Evolutionary conservation across 2,113 vertebrate species (phyloP), one percentile per base, ranked within the genome.

Genomic region (Phalacrocorax carbo): DNA sequence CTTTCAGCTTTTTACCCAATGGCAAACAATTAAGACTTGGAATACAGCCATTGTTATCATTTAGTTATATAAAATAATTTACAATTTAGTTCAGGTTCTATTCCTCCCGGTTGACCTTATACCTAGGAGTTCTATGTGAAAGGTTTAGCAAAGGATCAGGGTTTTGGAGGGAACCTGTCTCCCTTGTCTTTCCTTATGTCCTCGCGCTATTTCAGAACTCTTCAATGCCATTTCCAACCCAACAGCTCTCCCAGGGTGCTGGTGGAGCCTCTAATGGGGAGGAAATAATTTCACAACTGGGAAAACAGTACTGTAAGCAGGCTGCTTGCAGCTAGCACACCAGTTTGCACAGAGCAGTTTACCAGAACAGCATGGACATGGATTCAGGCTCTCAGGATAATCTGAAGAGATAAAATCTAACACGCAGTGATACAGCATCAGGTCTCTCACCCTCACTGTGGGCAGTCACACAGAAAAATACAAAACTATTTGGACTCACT

Each of bases 401-500:
- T 16, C 3, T 58, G 32, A 92, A 77, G 64, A 81, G 38, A 29
- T 8, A 27, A 62, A 86, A 85, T 58, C 44, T 73, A 34, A 70
- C 18, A 27, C 9, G 38, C 42, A 34, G 12, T 60, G 64, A 65
- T 88, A 51, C 18, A 85, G n/a, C 73, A 58, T 42, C 27, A 7
- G 36, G 13, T 44, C 52, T 46, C 72, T 65, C 13, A 23, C n/a
- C 10, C 51, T 71, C 30, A 19, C 18, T 9, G 34, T 26, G 32
- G 23, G 60, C 27, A 72, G 22, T 61, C 32, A 68, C 62, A 70
- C 19, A 88, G 34, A 8, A 68, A 69, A 48, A 86, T 36, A 19
- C 8, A 26, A 54, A 88, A 58, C 16, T 17, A 10, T 62, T 52
- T 54, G 72, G 26, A 96, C 97, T 98, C 75, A 99, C 99, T 98